Percentiles rank a stretch among this genome's conserved stretches.
phyloP scores from a whole-genome alignment of 2,888 invertebrate species.

The Sicus ferrugineus region DNA sequence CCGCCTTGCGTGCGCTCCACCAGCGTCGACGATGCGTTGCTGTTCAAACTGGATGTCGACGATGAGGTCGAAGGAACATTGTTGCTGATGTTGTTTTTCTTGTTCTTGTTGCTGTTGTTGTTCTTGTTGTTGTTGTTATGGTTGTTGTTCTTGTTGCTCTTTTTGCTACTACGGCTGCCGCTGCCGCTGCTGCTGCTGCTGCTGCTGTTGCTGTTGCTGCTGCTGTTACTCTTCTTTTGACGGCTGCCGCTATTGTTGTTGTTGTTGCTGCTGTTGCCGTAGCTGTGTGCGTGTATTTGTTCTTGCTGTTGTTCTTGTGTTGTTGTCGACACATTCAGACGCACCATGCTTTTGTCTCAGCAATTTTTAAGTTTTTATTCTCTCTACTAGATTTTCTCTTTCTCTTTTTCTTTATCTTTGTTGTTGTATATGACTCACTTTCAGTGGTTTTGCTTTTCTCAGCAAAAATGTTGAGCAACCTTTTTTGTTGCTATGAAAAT shows the following conservation, averaged over 20 bases:
- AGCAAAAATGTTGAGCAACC: background rate
- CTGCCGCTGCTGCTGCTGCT: slow-evolving; percentile 42
- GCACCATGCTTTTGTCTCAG: slow-evolving; percentile 57
- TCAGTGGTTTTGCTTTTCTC: slow-evolving; percentile 14
- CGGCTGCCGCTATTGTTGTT: slow-evolving; percentile 2
- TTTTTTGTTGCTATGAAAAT: slow-evolving; percentile 5
- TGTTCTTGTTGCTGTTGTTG: slow-evolving; percentile 31
- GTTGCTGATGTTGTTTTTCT: slow-evolving; percentile 40
- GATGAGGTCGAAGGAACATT: slow-evolving; percentile 41
- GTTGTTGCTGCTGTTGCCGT: slow-evolving; percentile 38
- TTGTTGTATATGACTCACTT: slow-evolving; percentile 27
- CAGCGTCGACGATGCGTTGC: slow-evolving; percentile 41
- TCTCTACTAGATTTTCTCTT: slow-evolving; percentile 19
- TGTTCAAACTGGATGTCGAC: slow-evolving; percentile 47
- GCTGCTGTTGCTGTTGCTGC: slow-evolving; percentile 39
- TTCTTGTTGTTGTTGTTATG: slow-evolving; percentile 18
- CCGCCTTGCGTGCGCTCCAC: slow-evolving; percentile 41
- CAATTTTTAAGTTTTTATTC: slow-evolving; percentile 7
- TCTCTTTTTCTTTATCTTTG: slow-evolving; percentile 18
- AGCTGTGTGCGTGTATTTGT: slow-evolving; percentile 12
- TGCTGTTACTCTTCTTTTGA: slow-evolving; percentile 34
- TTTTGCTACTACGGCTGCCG: slow-evolving; percentile 40
- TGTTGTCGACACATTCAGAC: slow-evolving; percentile 59
- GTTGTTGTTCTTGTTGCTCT: slow-evolving; percentile 41
- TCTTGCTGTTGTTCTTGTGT: slow-evolving; percentile 48